Evolutionary conservation across 2,888 invertebrate species (phyloP), one percentile per base, ranked within the genome.

Genomic region (Drosophila mulleri): DNA sequence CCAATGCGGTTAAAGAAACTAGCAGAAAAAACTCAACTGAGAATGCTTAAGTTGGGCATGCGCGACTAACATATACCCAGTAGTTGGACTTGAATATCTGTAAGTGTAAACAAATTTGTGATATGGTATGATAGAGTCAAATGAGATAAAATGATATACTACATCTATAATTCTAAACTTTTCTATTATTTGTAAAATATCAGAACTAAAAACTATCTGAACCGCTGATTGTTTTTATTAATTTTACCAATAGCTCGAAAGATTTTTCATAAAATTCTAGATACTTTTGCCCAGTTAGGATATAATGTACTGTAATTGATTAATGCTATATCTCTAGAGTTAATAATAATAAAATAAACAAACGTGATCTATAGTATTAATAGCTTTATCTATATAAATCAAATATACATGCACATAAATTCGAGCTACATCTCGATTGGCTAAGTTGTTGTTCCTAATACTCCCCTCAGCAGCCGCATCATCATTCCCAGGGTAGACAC

Each of bases 1-100:
- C 54, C 70, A 69, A 77, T 64, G 78, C 64, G 68, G 67, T 45
- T 26, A 42, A 75, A 48, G 37, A 45, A 60, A 60, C 44, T 14
- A 53, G 23, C 14, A n/a, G 50, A 64, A 63, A 69, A 54, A 54
- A 50, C 32, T 2, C 12, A 14, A 20, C 11, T 1, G n/a, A 8
- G 3, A 8, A 11, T 47, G 18, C 2, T 12, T 26, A 26, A 26
- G 26, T 26, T 6, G 4, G 53, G 14, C 42, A 2, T 6, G 45
- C 2, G 8, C 29, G n/a, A 50, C 14, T 35, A 5, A 0, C 3
- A 23, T 12, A 48, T 60, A 67, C 37, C 58, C 47, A 29, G 18
- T 26, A 50, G 12, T 8, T 32, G 12, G 0, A 1, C 0, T 12
- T 29, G 5, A n/a, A 6, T 26, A 26, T 26, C 26, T 26, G 26